Conservation (phyloP, 1,140 invertebrate genomes). For the Spodoptera frugiperda region DNA sequence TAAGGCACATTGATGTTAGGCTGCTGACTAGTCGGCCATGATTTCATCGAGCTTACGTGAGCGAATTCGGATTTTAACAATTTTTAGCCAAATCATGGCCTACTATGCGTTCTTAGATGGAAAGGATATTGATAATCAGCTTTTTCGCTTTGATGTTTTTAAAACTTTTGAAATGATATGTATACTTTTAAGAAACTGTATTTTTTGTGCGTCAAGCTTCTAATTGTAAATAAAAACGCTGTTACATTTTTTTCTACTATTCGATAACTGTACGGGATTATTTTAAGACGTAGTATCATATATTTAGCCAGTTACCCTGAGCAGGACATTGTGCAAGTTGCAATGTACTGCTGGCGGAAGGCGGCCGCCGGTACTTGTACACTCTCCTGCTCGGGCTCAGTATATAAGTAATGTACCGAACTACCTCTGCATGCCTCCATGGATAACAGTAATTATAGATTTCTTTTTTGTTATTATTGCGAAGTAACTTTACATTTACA, state of each 20-base stretch:
- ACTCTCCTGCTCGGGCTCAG: constrained; percentile 9
- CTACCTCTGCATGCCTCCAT: constrained; percentile 84
- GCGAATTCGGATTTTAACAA: neutral
- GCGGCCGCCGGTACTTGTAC: constrained; percentile 38
- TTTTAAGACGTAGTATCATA: constrained; percentile 43
- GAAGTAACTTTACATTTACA: constrained; percentile 62
- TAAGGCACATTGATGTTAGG: constrained; percentile 16
- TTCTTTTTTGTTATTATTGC: constrained; percentile 69
- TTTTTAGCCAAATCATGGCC: constrained; percentile 35
- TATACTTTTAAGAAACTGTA: constrained; percentile 56
- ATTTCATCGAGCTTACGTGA: constrained; percentile 16
- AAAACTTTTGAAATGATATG: constrained; percentile 51
- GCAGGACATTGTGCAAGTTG: constrained; percentile 37
- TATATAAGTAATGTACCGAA: constrained; percentile 70
- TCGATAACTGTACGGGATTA: constrained; percentile 54
- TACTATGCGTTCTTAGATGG: constrained; percentile 34
- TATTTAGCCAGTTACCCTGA: constrained; percentile 33
- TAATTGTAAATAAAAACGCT: constrained; percentile 78
- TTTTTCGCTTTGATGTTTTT: constrained; percentile 65
- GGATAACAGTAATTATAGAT: constrained; percentile 75
- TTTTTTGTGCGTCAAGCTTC: constrained; percentile 73
- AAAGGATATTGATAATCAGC: constrained; percentile 55
- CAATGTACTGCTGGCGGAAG: constrained; percentile 3
- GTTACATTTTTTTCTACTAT: constrained; percentile 59
- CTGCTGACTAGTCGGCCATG: constrained; percentile 30